Conservation (phyloP, 1,140 invertebrate species). For the Leptopilina clavipes region DNA sequence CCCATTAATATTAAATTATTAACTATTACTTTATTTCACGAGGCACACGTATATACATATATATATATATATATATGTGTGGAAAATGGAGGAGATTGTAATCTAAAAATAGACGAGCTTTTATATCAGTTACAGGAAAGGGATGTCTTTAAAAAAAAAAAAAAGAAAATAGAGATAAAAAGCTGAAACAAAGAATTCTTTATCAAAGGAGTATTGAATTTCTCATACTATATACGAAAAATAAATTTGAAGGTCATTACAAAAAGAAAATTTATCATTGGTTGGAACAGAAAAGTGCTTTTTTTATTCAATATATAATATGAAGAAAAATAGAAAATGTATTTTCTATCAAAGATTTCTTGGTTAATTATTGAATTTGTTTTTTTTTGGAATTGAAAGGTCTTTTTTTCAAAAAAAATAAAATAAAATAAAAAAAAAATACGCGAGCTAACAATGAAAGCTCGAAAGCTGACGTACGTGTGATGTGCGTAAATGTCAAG, state of each 20-base stretch:
- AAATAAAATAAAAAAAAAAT: background rate
- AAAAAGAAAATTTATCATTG: too few relatives aligned
- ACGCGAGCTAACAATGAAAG: conserved; percentile 22
- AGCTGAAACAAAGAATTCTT: background rate
- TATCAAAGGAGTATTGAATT: background rate
- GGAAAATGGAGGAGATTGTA: background rate
- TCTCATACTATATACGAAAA: background rate
- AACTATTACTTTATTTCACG: too few relatives aligned
- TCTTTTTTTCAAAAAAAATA: background rate
- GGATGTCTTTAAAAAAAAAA: background rate
- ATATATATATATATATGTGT: background rate
- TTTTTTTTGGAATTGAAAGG: background rate
- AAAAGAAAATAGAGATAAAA: background rate
- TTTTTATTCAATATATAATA: too few relatives aligned
- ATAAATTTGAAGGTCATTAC: background rate
- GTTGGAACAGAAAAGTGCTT: too few relatives aligned
- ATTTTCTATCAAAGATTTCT: background rate
- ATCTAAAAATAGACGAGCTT: background rate
- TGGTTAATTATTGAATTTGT: background rate
- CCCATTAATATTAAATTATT: too few relatives aligned
- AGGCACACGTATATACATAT: too few relatives aligned
- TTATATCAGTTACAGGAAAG: background rate
- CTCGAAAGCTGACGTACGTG: conserved; percentile 27
- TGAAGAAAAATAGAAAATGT: too few relatives aligned
- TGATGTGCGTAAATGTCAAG: conserved; percentile 13